Percentiles rank a stretch among this genome's conserved stretches.
Conservation (phyloP, 2,113 vertebrate species). For the Micronisus gabar region DNA sequence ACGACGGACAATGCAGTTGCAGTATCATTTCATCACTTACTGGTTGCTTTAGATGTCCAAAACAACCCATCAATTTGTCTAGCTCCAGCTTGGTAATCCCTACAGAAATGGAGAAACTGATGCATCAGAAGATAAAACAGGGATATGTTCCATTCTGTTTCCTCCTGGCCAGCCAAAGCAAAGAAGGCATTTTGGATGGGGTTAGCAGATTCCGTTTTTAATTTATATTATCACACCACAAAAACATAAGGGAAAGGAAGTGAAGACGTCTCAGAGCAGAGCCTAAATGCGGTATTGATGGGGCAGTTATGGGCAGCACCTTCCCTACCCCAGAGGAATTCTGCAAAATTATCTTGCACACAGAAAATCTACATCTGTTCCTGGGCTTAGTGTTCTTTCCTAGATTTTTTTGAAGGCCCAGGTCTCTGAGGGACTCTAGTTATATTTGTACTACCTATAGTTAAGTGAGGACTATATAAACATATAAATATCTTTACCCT, state of each 20-base stretch:
- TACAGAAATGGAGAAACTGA: not conserved
- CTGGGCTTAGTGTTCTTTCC: not conserved
- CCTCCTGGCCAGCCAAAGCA: not conserved
- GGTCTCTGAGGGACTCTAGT: not conserved
- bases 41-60: constrained; percentile 10
- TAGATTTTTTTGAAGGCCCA: not conserved
- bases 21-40: not conserved
- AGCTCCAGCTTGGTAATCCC: not conserved
- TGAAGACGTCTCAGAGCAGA: not conserved
- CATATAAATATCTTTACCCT: not conserved
- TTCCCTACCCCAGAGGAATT: not conserved
- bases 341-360: not conserved
- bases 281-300: not conserved
- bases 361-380: not conserved
- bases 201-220: not conserved
- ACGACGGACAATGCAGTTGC: not conserved
- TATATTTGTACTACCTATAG: not conserved
- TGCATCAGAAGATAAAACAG: not conserved
- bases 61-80: not conserved
- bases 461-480: not conserved
- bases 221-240: not conserved
- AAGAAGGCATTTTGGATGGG: not conserved
- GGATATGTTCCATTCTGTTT: not conserved
- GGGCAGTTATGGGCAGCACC: not conserved
- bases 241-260: not conserved